These are phyloP conservation scores for Schizopygopsis pylzovi DNA, from an alignment of 2,797 vertebrate genomes.

Conservation along the genomic window DNA sequence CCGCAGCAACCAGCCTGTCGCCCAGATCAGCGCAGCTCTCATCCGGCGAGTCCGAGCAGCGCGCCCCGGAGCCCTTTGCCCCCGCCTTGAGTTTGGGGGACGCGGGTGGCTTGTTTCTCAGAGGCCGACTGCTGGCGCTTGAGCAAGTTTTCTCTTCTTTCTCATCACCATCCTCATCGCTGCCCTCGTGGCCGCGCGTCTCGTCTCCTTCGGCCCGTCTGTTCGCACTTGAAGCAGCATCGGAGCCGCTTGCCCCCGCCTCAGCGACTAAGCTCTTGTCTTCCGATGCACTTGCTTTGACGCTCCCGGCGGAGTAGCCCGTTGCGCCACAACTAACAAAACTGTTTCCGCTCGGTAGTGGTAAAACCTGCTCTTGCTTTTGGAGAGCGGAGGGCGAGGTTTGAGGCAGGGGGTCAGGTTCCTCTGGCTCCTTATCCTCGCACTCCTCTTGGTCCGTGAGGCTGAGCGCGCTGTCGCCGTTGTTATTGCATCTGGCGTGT, in stretches of 20 bases:
- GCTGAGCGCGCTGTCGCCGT: conserved; percentile 78
- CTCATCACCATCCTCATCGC: conserved; percentile 55
- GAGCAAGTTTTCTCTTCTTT: conserved; percentile 68
- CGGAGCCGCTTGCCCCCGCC: conserved; percentile 31
- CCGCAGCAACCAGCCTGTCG: conserved; percentile 75
- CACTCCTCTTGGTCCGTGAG: conserved; percentile 74
- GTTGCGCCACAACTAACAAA: conserved; percentile 72
- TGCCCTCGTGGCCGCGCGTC: conserved; percentile 47
- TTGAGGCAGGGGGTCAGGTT: conserved; percentile 61
- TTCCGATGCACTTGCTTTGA: conserved; percentile 74
- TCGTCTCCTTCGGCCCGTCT: conserved; percentile 17
- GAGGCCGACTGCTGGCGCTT: conserved; percentile 59
- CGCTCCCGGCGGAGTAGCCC: conserved; percentile 70
- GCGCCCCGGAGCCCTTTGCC: conserved; percentile 29
- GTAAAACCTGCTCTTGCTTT: conserved; percentile 61
- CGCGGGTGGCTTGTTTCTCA: conserved; percentile 57
- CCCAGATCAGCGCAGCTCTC: conserved; percentile 68
- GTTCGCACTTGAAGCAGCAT: conserved; percentile 12
- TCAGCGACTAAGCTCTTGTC: conserved; percentile 66
- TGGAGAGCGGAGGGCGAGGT: conserved; percentile 56
- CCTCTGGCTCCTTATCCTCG: conserved; percentile 68
- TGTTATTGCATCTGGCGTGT: conserved; percentile 70
- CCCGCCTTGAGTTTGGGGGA: conserved; percentile 72
- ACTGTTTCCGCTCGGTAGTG: conserved; percentile 70
- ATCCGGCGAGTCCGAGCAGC: conserved; percentile 55